phyloP scores from a whole-genome alignment of 2,888 invertebrate species.

The Rhaphigaster nebulosa region DNA sequence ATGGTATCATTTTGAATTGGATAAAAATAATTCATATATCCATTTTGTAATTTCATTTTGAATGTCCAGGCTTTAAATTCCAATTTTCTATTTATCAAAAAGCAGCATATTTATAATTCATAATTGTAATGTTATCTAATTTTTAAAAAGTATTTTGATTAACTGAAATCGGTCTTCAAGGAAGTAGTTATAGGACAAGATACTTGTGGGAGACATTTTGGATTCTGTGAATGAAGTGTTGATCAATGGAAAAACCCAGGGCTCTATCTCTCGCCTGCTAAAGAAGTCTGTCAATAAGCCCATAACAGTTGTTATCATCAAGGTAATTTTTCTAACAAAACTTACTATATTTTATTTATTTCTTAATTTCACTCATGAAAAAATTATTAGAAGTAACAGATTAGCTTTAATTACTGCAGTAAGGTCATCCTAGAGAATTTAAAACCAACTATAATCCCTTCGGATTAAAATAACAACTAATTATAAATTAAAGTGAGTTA shows the following conservation, averaged over 20 bases:
- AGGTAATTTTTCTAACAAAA: conserved; percentile 69
- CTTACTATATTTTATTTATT: background rate
- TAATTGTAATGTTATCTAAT: background rate
- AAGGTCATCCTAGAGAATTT: background rate
- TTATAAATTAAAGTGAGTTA: background rate
- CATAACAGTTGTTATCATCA: conserved; percentile 71
- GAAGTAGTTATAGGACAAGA: conserved; percentile 70
- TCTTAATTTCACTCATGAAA: background rate
- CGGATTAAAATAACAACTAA: background rate
- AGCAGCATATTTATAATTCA: background rate
- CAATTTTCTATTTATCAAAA: background rate
- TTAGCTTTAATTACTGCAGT: background rate
- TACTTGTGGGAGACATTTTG: conserved; percentile 75
- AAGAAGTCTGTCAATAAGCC: conserved; percentile 71
- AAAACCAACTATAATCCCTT: background rate
- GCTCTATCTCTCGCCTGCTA: conserved; percentile 71
- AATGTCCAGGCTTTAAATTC: background rate
- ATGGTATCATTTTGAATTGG: background rate
- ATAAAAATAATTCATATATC: background rate
- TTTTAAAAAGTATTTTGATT: conserved; percentile 14
- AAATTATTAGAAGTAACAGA: no score
- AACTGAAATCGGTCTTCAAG: conserved; percentile 14
- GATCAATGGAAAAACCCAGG: conserved; percentile 70
- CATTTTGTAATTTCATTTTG: no score
- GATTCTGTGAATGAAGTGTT: conserved; percentile 75